phyloP scores from a whole-genome alignment of 2,888 invertebrate genomes.

The Stramonita haemastoma region DNA sequence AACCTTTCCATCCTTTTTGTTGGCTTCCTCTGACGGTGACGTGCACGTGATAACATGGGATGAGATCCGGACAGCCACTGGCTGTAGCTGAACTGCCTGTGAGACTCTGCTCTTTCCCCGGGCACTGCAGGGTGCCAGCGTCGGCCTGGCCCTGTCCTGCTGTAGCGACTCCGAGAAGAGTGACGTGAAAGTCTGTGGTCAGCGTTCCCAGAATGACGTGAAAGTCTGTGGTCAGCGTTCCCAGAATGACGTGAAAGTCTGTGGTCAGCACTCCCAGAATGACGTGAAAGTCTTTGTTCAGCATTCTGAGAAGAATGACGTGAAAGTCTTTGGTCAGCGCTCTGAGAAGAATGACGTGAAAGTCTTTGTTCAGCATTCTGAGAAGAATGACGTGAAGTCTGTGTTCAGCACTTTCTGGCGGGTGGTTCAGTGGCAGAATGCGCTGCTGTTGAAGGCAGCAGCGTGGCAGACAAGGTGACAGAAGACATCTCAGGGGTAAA shows the following conservation, averaged over 20 bases:
- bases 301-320: too few species aligned
- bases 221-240: too few species aligned
- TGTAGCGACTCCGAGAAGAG: background rate
- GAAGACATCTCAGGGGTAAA: too few species aligned
- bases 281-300: too few species aligned
- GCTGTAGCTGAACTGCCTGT: background rate
- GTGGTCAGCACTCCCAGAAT: too few species aligned
- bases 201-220: too few species aligned
- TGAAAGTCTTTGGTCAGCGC: background rate
- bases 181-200: background rate
- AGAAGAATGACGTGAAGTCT: background rate
- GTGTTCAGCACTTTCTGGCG: background rate
- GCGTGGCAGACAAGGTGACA: too few species aligned
- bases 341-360: background rate
- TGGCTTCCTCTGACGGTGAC: background rate
- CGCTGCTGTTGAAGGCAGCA: too few species aligned
- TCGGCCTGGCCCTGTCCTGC: background rate
- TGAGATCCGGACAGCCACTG: background rate
- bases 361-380: background rate
- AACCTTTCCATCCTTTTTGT: too few species aligned
- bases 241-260: too few species aligned
- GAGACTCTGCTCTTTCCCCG: background rate
- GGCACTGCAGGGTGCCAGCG: background rate
- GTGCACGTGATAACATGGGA: background rate
- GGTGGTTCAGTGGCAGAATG: background rate